Evolutionary conservation across 1,140 invertebrate genomes (phyloP).

Genomic region (Armadillidium nasatum): DNA sequence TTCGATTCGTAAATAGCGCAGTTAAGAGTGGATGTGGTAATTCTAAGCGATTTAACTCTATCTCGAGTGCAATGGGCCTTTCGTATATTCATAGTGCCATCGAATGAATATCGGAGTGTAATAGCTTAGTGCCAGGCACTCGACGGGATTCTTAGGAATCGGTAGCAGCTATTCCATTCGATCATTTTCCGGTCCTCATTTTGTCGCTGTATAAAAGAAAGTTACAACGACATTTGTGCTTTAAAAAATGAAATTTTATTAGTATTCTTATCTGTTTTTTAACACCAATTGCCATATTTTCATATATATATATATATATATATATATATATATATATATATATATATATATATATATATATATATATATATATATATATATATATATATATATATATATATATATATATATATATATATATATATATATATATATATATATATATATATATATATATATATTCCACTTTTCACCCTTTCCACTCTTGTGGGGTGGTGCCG

Average conservation of each 20-base stretch:
- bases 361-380: too few relatives aligned
- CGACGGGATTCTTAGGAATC: conserved; percentile 5
- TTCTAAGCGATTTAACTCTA: conserved; percentile 8
- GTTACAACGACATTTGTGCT: not conserved
- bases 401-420: too few relatives aligned
- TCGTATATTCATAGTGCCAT: conserved; percentile 7
- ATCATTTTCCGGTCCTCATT: conserved; percentile 12
- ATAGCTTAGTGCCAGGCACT: conserved; percentile 11
- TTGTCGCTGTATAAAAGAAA: not conserved
- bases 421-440: too few relatives aligned
- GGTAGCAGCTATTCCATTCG: not conserved
- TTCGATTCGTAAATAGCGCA: conserved; percentile 12
- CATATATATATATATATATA: too few relatives aligned
- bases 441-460: too few relatives aligned
- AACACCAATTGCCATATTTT: too few relatives aligned
- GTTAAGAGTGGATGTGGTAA: conserved; percentile 9
- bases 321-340: too few relatives aligned
- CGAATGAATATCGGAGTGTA: conserved; percentile 9
- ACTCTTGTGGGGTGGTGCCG: too few relatives aligned
- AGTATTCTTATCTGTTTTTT: not conserved
- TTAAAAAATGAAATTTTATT: conserved; percentile 11
- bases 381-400: too few relatives aligned
- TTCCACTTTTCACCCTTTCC: too few relatives aligned
- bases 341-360: too few relatives aligned
- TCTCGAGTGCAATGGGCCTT: conserved; percentile 4